A percentile compares a stretch with the other conserved stretches of the same genome.
Evolutionary conservation across 2,797 vertebrate genomes (phyloP).

Genomic region (Chromobotia macracanthus): DNA sequence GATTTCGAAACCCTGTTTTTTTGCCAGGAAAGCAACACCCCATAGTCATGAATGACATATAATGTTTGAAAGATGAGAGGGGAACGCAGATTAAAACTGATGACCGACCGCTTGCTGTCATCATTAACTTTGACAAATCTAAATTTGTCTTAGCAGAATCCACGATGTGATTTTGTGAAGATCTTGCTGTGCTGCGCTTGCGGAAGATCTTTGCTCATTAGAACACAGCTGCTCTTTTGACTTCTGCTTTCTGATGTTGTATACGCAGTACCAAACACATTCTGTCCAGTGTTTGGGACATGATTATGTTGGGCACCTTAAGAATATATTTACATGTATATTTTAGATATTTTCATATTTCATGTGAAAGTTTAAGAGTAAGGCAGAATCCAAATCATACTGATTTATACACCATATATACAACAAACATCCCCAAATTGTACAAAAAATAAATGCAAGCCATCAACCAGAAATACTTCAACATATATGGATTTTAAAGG

Average conservation of each 20-base stretch:
- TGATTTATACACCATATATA: conserved; percentile 43
- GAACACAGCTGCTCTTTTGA: neutral
- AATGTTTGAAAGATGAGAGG: conserved; percentile 41
- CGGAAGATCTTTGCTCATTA: conserved; percentile 18
- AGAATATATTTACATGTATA: neutral
- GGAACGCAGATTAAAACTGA: conserved; percentile 36
- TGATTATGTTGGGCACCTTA: conserved; percentile 60
- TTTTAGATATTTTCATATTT: neutral
- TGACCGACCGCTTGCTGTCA: conserved; percentile 23
- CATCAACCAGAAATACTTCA: neutral
- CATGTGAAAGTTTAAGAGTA: conserved; percentile 58
- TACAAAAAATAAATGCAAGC: conserved; percentile 47
- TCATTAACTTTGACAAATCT: conserved; percentile 28
- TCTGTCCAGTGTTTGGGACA: neutral
- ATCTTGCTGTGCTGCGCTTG: conserved; percentile 34
- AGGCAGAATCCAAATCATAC: conserved; percentile 64
- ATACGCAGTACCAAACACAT: conserved; percentile 1
- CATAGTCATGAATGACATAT: conserved; percentile 48
- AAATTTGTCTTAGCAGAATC: conserved; percentile 21
- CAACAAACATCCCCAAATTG: conserved; percentile 23
- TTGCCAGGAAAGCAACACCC: conserved; percentile 33
- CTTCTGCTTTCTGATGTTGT: neutral
- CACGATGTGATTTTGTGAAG: neutral
- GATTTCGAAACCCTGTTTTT: conserved; percentile 20
- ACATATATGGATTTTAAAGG: conserved; percentile 14